Percentiles rank a stretch among this genome's conserved stretches.
Conservation (phyloP, 2,888 invertebrate genomes). For the Junonia oenone region DNA sequence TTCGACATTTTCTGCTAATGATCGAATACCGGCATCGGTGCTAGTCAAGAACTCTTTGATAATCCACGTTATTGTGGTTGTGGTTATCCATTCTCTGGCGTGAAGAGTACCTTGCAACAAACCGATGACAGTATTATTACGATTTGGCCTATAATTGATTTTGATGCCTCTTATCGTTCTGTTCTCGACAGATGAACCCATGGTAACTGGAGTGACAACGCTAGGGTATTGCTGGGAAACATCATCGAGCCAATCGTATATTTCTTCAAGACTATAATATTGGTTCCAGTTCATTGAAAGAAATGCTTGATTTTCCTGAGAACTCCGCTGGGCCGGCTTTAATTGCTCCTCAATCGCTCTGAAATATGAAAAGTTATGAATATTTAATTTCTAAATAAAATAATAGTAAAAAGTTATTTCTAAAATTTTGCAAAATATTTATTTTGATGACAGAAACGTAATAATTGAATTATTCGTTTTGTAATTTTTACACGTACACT, state of each 20-base stretch:
- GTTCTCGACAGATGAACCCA: conserved; percentile 81
- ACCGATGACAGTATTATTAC: conserved; percentile 58
- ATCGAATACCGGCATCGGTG: conserved; percentile 68
- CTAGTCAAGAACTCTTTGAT: conserved; percentile 85
- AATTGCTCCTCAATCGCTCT: conserved; percentile 75
- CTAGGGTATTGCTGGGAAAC: conserved; percentile 67
- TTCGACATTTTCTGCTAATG: conserved; percentile 82
- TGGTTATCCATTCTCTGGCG: conserved; percentile 86
- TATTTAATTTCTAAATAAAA: too few species aligned
- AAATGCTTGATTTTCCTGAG: conserved; percentile 34
- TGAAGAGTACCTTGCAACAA: conserved; percentile 82
- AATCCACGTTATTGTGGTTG: conserved; percentile 84
- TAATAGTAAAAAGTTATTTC: too few species aligned
- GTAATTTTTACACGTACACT: too few species aligned
- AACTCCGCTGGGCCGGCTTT: conserved; percentile 35
- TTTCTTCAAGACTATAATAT: conserved; percentile 81
- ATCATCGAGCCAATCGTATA: conserved; percentile 80
- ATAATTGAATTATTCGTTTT: too few species aligned
- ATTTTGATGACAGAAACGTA: too few species aligned
- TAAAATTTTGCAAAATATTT: too few species aligned
- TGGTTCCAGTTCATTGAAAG: conserved; percentile 70
- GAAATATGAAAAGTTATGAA: conserved; percentile 26
- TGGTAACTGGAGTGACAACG: conserved; percentile 67
- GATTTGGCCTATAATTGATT: conserved; percentile 59
- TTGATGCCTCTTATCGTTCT: conserved; percentile 79